These are phyloP conservation scores for Notolepis coatsorum DNA, from an alignment of 2,797 vertebrate species.

Conservation along the genomic window DNA sequence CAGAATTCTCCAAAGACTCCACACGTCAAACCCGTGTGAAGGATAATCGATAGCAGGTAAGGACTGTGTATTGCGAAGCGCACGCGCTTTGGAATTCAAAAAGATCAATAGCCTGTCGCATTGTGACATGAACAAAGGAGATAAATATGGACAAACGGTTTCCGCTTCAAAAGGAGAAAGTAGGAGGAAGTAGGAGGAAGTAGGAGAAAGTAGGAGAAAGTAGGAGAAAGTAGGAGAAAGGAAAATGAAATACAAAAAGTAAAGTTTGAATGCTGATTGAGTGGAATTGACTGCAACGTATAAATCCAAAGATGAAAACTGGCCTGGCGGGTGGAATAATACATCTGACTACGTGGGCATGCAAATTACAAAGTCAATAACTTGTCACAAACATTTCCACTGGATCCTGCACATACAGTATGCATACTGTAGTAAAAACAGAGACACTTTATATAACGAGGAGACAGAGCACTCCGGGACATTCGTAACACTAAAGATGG, in stretches of 20 bases:
- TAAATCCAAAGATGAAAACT: constrained; percentile 41
- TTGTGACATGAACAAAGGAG: constrained; percentile 41
- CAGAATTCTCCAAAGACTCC: constrained; percentile 41
- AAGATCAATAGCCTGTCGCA: constrained; percentile 42
- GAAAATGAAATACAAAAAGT: constrained; percentile 1
- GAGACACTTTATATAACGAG: too few species aligned
- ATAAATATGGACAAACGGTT: background rate
- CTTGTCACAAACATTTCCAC: constrained; percentile 36
- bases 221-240: constrained; percentile 11
- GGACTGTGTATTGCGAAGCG: constrained; percentile 37
- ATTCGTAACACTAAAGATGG: too few species aligned
- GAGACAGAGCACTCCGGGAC: too few species aligned
- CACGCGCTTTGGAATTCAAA: constrained; percentile 43
- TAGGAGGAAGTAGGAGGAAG: constrained; percentile 7
- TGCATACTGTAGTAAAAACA: constrained; percentile 31
- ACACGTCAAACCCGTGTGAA: constrained; percentile 52
- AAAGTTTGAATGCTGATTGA: constrained; percentile 23
- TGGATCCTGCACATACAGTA: constrained; percentile 4
- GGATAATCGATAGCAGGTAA: constrained; percentile 65
- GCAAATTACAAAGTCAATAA: constrained; percentile 31
- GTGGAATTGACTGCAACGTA: constrained; percentile 13
- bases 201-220: too few species aligned
- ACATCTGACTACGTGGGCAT: constrained; percentile 12
- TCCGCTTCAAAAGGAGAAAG: background rate
- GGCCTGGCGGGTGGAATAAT: constrained; percentile 7